Base-by-base conservation (phyloP, 2,113 vertebrate genomes). In the Phrynocephalus versicolor region DNA sequence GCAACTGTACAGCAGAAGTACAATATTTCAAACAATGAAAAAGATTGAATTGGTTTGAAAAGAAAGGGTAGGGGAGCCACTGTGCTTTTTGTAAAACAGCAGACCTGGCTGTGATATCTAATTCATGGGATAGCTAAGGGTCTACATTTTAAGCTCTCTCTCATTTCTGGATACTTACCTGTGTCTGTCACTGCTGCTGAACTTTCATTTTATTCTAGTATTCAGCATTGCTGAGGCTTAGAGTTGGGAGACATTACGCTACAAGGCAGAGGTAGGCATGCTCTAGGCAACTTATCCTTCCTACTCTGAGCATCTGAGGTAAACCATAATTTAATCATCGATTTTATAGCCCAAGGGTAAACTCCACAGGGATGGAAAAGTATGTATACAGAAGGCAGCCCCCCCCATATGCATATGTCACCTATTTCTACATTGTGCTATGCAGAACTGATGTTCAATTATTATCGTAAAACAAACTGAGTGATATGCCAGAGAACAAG, bases 311-410 rank as follows among this genome's bases (percentile, higher is more conserved):
- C 6, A 78, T 67, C 77, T 85, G 57, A 85, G 10, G 76, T 85
- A 85, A 85, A 80, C 69, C 41, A 85, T 80, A 80, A 87, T 87
- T 83, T 87, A 83, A 87, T 73, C 65, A 72, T 83, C 57, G n/a
- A 55, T 64, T 65, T 83, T 83, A 62, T 64, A 79, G 69, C 55
- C 81, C 55, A 83, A n/a, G 65, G 55, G 74, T 70, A 79, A 33
- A 83, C 51, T 87, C 81, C 57, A 79, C 19, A 21, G n/a, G 77
- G 77, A 80, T 55, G 41, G 37, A 64, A 37, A 73, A 64, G 80
- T 51, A 33, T 39, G 45, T 73, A 85, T 30, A 73, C 57, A 80
- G 55, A 85, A 73, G 69, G 30, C 30, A 71, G 79, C 25, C 79
- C 73, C 6, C 25, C 35, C 30, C 37, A 21, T 64, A 60, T 72